These are phyloP conservation scores for Cabera pusaria DNA, from an alignment of 2,888 invertebrate species.

Conservation along the genomic window DNA sequence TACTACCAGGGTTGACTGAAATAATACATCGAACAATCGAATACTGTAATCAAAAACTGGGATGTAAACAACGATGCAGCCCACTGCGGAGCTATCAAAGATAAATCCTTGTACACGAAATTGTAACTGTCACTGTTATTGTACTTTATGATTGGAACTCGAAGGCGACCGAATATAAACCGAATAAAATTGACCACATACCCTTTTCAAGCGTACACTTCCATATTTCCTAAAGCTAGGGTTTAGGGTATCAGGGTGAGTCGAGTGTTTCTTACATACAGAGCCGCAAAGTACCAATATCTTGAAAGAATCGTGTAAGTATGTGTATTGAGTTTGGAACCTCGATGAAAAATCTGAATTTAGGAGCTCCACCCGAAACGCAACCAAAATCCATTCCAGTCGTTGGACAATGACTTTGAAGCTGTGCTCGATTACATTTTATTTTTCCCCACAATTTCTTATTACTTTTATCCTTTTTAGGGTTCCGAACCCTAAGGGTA, in stretches of 20 bases:
- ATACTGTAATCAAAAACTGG: not conserved
- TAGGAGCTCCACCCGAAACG: constrained; percentile 9
- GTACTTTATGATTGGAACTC: constrained; percentile 66
- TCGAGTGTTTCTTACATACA: no score
- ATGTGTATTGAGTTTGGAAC: not conserved
- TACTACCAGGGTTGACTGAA: no score
- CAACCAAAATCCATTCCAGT: constrained; percentile 56
- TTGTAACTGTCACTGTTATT: constrained; percentile 72
- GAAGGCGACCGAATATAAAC: constrained; percentile 65
- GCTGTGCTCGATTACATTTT: constrained; percentile 65
- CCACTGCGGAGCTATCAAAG: constrained; percentile 39
- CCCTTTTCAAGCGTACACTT: constrained; percentile 53
- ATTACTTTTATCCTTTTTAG: constrained; percentile 78
- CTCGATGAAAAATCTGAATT: constrained; percentile 15
- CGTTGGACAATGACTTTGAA: constrained; percentile 61
- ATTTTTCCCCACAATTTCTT: constrained; percentile 68
- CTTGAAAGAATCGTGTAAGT: no score
- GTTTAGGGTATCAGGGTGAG: not conserved
- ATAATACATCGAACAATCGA: no score
- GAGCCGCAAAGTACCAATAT: no score
- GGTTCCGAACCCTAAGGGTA: no score
- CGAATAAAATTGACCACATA: constrained; percentile 59
- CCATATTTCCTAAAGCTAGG: constrained; percentile 7
- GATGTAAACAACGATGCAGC: constrained; percentile 5
- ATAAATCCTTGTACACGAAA: constrained; percentile 76